Conservation (phyloP, 2,113 vertebrate genomes). For the Smithornis capensis region DNA sequence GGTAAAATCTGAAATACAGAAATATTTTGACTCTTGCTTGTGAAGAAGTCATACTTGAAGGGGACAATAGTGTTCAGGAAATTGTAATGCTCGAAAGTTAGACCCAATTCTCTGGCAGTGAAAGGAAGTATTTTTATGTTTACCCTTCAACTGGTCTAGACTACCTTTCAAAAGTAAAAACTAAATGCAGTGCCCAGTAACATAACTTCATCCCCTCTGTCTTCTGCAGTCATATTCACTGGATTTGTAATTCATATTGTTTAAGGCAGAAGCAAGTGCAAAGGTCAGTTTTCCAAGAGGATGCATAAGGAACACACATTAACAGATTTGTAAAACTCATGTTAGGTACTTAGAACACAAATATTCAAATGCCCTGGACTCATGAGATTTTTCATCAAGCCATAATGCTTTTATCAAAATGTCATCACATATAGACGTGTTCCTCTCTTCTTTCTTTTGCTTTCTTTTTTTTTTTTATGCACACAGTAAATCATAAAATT, state of each 20-base stretch:
- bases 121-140: not conserved
- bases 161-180: not conserved
- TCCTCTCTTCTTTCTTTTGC: not conserved
- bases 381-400: not conserved
- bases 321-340: not conserved
- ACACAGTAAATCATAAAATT: not conserved
- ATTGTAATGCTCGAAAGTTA: not conserved
- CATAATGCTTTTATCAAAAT: not conserved
- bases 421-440: not conserved
- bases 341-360: not conserved
- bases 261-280: not conserved
- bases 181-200: not conserved
- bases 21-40: not conserved
- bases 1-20: not conserved
- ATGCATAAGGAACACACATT: not conserved
- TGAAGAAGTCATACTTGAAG: not conserved
- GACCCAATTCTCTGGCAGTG: not conserved
- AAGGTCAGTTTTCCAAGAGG: not conserved
- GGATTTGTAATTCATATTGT: not conserved
- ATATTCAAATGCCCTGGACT: not conserved
- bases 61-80: not conserved
- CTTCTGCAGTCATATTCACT: not conserved
- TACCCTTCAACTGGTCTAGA: not conserved
- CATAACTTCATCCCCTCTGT: not conserved
- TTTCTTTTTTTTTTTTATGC: rapidly evolving